Evolutionary conservation across 1,140 invertebrate species (phyloP).

Genomic region (Zeugodacus cucurbitae): DNA sequence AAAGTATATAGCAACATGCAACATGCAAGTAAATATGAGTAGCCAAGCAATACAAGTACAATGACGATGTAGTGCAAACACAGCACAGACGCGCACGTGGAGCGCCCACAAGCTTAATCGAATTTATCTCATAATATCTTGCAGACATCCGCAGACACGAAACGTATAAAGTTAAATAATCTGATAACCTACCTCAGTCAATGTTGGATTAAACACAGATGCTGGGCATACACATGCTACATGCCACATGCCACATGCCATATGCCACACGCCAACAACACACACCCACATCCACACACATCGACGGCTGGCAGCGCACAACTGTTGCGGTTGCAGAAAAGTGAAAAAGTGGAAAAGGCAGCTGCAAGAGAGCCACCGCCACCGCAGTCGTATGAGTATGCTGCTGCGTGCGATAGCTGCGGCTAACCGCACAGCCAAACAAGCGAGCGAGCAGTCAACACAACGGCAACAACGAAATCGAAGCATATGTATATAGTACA

Average conservation of each 20-base stretch:
- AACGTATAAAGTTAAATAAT: slow-evolving; percentile 63
- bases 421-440: slow-evolving; percentile 3
- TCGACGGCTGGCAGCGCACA: not conserved
- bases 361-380: not conserved
- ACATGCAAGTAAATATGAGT: not conserved
- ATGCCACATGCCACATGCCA: not conserved
- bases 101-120: slow-evolving; percentile 63
- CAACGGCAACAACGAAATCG: not conserved
- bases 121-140: slow-evolving; percentile 63
- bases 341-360: slow-evolving; percentile 11
- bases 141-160: slow-evolving; percentile 45
- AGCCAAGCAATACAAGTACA: not conserved
- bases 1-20: no score
- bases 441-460: not conserved
- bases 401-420: slow-evolving; percentile 18
- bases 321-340: slow-evolving; percentile 34
- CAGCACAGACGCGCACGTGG: slow-evolving; percentile 5
- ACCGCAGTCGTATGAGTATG: not conserved
- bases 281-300: not conserved
- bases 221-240: not conserved
- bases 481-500: not conserved
- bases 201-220: slow-evolving; percentile 19
- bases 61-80: not conserved
- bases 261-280: not conserved
- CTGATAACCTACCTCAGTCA: slow-evolving; percentile 50